Evolutionary conservation across 1,140 invertebrate genomes (phyloP), one percentile per base, ranked within the genome.

Genomic region (Lepidostoma basale): DNA sequence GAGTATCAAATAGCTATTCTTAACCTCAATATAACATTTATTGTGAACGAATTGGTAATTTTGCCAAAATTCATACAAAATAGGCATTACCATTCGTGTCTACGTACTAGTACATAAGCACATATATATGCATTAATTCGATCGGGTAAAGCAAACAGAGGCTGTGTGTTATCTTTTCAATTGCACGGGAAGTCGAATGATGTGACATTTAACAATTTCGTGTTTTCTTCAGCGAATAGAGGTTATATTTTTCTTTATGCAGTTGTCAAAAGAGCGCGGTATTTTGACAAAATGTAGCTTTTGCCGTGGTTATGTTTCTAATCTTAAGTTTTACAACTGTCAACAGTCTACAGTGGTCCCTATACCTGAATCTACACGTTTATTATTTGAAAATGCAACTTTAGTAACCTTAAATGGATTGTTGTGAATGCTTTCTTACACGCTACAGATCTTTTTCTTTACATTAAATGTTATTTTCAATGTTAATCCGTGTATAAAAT

Each of bases 21-120:
- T 67, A 67, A 67, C 64, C 64, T 67, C 64, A 67, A 67, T 54
- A 65, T 65, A n/a, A 47, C 23, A 14, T 42, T 54, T 40, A 23
- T 65, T 54, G 18, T 14, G 36, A 23, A 3, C 47, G 49, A 65
- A 54, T 65, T 26, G 18, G 47, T 54, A 65, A 47, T 65, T 54
- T 65, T 65, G 62, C 62, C 62, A 65, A 65, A 65, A 65, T 65
- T 65, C 62, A 56, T 28, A 65, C 62, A 65, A 65, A 62, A 65
- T 65, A 65, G 62, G 62, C 62, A 65, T 65, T 65, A 65, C 62
- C 44, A 65, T 65, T 65, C 49, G 47, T 65, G 62, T 65, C 45
- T 65, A 65, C 62, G 62, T 65, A 65, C 42, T 49, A 49, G 64
- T 67, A 45, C 39, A 47, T 59, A 59, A 54, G 64, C 54, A 47